These are phyloP conservation scores for Hyposoter didymator DNA, from an alignment of 2,888 invertebrate species.

Conservation along the genomic window DNA sequence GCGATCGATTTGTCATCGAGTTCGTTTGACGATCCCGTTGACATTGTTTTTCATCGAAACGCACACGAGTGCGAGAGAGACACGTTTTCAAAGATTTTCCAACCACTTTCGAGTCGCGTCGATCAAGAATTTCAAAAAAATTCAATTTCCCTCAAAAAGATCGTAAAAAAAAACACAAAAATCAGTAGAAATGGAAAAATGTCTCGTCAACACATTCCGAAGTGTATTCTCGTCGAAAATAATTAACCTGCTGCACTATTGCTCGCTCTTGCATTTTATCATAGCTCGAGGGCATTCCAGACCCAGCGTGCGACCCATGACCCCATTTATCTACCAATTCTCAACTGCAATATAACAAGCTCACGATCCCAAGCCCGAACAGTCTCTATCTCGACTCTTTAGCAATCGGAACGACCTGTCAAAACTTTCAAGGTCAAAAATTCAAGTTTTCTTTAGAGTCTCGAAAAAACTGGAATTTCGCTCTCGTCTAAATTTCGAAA, in stretches of 20 bases:
- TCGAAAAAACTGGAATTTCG: neutral
- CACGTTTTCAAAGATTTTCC: neutral
- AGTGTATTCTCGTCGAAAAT: neutral
- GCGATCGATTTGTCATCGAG: conserved; percentile 46
- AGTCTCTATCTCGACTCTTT: neutral
- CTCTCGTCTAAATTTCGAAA: neutral
- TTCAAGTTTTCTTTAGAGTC: neutral
- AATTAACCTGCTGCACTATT: neutral
- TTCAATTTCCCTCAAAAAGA: neutral
- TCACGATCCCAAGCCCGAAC: conserved; percentile 10
- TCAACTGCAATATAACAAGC: conserved; percentile 34
- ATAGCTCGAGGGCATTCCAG: conserved; percentile 30
- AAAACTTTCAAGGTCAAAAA: neutral
- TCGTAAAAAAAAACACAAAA: neutral
- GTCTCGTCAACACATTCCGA: neutral
- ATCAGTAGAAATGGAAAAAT: neutral
- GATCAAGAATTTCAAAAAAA: neutral
- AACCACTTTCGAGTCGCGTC: neutral
- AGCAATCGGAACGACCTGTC: conserved; percentile 4
- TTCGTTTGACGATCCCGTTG: neutral
- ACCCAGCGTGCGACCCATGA: conserved; percentile 10
- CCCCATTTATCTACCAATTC: conserved; percentile 44
- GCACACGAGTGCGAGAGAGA: conserved; percentile 2
- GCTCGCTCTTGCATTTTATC: neutral
- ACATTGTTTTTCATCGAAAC: neutral